Evolutionary conservation across 2,113 vertebrate genomes (phyloP).

Genomic region (Illadopsis cleaveri): DNA sequence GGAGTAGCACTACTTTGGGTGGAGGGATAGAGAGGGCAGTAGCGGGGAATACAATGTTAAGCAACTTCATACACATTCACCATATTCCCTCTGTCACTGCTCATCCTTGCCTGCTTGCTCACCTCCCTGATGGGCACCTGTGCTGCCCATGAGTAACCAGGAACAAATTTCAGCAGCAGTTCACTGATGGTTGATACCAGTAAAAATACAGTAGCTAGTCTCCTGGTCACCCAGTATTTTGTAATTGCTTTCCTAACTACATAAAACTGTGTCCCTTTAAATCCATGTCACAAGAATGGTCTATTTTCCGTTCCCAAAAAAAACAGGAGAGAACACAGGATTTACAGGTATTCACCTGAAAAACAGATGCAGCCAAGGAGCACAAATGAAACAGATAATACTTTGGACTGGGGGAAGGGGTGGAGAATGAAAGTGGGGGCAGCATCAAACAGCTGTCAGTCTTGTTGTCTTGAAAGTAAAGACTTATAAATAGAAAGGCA

Average conservation of each 20-base stretch:
- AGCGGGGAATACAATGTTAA: not conserved
- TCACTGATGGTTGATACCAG: not conserved
- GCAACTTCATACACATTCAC: not conserved
- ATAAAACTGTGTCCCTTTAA: not conserved
- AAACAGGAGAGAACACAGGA: not conserved
- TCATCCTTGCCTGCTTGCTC: not conserved
- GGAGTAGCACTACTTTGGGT: not conserved
- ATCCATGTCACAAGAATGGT: not conserved
- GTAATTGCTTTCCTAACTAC: not conserved
- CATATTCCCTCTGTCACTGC: not conserved
- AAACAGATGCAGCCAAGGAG: not conserved
- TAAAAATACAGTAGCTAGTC: not conserved
- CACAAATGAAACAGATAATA: not conserved
- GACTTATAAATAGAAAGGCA: not conserved
- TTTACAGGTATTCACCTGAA: not conserved
- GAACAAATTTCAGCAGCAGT: not conserved
- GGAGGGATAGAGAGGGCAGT: not conserved
- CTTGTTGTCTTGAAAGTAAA: not conserved
- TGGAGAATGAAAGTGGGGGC: not conserved
- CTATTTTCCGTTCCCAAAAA: not conserved
- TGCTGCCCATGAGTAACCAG: not conserved
- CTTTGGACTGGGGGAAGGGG: fast-evolving
- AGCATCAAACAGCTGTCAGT: not conserved
- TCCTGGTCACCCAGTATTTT: not conserved
- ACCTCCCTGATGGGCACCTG: not conserved